Conservation (phyloP, 53 echinoderm and acorn worm species). For the Mesocentrotus franciscanus region DNA sequence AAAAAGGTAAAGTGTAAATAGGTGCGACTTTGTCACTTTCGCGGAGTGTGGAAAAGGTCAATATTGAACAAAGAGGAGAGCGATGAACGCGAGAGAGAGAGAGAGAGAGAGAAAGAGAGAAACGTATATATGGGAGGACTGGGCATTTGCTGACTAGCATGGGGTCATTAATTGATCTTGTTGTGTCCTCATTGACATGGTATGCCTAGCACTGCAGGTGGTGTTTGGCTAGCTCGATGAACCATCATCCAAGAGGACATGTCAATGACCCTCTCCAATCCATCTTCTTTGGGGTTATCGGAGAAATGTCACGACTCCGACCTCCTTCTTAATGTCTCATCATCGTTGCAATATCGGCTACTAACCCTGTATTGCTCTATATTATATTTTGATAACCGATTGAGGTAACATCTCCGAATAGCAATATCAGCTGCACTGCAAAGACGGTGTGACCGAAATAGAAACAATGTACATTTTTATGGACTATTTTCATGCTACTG, state of each 20-base stretch:
- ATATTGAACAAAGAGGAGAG: slow-evolving; percentile 30
- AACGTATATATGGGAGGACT: too few species aligned
- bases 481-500: background rate
- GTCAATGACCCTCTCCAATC: slow-evolving; percentile 39
- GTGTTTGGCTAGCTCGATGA: slow-evolving; percentile 45
- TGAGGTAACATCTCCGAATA: background rate
- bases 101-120: background rate
- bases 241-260: background rate
- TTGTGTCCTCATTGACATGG: slow-evolving; percentile 18
- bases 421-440: background rate
- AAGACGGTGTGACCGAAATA: background rate
- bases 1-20: background rate
- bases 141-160: background rate
- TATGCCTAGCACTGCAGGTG: slow-evolving; percentile 54
- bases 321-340: slow-evolving; percentile 22
- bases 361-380: background rate
- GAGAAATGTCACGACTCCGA: background rate
- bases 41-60: background rate
- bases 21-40: background rate
- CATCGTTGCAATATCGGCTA: background rate
- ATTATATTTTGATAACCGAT: background rate
- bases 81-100: background rate
- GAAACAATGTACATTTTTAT: background rate
- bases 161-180: slow-evolving; percentile 46
- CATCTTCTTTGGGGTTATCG: background rate